phyloP scores from a whole-genome alignment of 1,140 invertebrate genomes.

The Cherax quadricarinatus region DNA sequence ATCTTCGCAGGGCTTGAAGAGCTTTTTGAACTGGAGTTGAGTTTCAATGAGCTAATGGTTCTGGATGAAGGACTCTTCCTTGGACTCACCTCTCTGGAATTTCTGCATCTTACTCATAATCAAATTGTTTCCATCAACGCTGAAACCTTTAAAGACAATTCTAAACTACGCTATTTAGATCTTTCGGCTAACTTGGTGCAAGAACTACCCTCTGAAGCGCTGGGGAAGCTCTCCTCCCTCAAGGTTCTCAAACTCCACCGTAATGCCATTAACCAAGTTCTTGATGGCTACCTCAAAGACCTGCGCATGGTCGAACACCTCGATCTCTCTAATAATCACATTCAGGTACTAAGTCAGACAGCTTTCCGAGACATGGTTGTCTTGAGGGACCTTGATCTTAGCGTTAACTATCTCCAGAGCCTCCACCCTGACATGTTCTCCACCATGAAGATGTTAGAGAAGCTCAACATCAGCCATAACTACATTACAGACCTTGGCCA shows the following conservation, averaged over 20 bases:
- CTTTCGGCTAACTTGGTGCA: slow-evolving; percentile 87
- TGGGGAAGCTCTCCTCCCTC: slow-evolving; percentile 84
- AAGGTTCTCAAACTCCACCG: slow-evolving; percentile 71
- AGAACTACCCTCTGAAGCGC: slow-evolving; percentile 82
- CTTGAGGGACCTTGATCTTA: slow-evolving; percentile 85
- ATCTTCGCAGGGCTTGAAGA: slow-evolving; percentile 85
- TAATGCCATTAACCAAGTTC: slow-evolving; percentile 59
- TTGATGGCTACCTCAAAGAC: slow-evolving; percentile 57
- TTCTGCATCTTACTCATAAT: slow-evolving; percentile 86
- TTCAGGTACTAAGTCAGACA: slow-evolving; percentile 25
- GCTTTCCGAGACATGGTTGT: slow-evolving; percentile 80
- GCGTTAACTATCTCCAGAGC: slow-evolving; percentile 80
- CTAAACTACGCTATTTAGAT: slow-evolving; percentile 80
- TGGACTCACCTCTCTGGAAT: slow-evolving; percentile 86
- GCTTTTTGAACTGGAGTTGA: slow-evolving; percentile 87
- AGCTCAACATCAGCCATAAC: slow-evolving; percentile 66
- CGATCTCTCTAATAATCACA: slow-evolving; percentile 73
- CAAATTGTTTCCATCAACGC: slow-evolving; percentile 83
- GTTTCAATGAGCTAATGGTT: slow-evolving; percentile 84
- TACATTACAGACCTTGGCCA: slow-evolving; percentile 59
- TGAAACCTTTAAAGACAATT: slow-evolving; percentile 66
- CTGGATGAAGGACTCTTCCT: slow-evolving; percentile 79
- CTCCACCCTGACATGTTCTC: slow-evolving; percentile 58
- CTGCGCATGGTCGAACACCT: slow-evolving; percentile 65
- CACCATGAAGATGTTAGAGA: slow-evolving; percentile 33